Percentiles rank a stretch among this genome's conserved stretches.
These are phyloP conservation scores for Tribolium madens DNA, from an alignment of 1,140 invertebrate genomes.

Conservation along the genomic window DNA sequence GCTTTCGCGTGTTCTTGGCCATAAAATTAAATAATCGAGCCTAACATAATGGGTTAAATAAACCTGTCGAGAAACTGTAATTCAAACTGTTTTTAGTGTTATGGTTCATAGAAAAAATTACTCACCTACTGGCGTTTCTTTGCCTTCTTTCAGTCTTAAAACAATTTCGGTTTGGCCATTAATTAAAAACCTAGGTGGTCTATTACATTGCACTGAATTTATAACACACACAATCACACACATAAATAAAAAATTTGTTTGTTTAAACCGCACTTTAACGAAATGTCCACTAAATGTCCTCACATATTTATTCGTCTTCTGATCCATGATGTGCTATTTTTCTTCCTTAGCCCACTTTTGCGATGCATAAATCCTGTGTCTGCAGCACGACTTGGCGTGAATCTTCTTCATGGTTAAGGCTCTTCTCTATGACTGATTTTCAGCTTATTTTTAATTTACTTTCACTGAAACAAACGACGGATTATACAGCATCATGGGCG, in stretches of 20 bases:
- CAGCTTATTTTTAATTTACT: conserved; percentile 41
- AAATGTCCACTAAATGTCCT: conserved; percentile 55
- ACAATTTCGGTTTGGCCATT: conserved; percentile 91
- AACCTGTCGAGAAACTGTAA: neutral
- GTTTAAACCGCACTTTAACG: conserved; percentile 58
- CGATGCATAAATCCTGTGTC: neutral
- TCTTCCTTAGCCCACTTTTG: conserved; percentile 13
- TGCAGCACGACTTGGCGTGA: conserved; percentile 19
- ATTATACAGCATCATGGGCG: conserved; percentile 19
- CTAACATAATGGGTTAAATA: neutral
- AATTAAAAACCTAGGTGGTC: conserved; percentile 85
- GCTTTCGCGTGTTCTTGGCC: neutral
- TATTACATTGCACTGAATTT: conserved; percentile 69
- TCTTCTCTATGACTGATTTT: conserved; percentile 40
- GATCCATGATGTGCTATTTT: conserved; percentile 27
- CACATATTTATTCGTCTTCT: conserved; percentile 12
- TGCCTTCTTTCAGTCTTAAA: conserved; percentile 86
- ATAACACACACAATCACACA: conserved; percentile 52
- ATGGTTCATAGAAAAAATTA: conserved; percentile 37
- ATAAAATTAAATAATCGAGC: neutral
- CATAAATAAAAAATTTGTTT: conserved; percentile 27
- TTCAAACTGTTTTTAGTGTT: neutral
- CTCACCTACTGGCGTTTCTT: conserved; percentile 87
- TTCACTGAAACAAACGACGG: conserved; percentile 36
- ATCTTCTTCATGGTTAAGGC: conserved; percentile 39